Evolutionary conservation across 2,888 invertebrate genomes (phyloP).

Genomic region (Selenia dentaria): DNA sequence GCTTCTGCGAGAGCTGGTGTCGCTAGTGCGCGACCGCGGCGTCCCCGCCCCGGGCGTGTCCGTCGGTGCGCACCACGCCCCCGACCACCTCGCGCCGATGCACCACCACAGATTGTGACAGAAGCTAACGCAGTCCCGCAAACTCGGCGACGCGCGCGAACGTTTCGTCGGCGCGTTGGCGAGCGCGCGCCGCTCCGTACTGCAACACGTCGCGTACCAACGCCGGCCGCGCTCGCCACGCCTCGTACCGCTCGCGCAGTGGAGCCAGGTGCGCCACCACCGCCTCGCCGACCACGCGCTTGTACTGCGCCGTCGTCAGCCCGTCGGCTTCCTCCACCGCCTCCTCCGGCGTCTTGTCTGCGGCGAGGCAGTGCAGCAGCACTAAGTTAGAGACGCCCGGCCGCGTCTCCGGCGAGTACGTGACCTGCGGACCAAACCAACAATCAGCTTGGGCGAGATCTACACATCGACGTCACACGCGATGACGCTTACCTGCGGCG

Average conservation of each 20-base stretch:
- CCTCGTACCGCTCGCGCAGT: constrained; percentile 57
- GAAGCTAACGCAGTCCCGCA: constrained; percentile 75
- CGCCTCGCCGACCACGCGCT: constrained; percentile 54
- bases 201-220: constrained; percentile 81
- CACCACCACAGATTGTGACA: constrained; percentile 26
- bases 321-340: constrained; percentile 87
- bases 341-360: constrained; percentile 86
- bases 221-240: constrained; percentile 67
- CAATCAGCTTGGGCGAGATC: too few relatives aligned
- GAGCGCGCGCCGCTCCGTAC: constrained; percentile 78
- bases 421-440: too few relatives aligned
- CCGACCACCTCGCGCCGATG: constrained; percentile 21
- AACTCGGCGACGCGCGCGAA: constrained; percentile 86
- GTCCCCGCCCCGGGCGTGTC: constrained; percentile 49
- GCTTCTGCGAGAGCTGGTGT: constrained; percentile 60
- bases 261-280: constrained; percentile 82
- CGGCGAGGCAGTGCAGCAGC: constrained; percentile 89
- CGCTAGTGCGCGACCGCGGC: constrained; percentile 78
- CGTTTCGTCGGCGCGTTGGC: constrained; percentile 85
- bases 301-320: constrained; percentile 90
- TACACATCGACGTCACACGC: not conserved
- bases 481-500: constrained; percentile 87
- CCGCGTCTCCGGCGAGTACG: constrained; percentile 90
- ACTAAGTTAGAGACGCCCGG: constrained; percentile 97
- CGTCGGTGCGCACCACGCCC: constrained; percentile 30